Evolutionary conservation across 2,797 vertebrate species (phyloP).

Genomic region (Macrochelys suwanniensis): DNA sequence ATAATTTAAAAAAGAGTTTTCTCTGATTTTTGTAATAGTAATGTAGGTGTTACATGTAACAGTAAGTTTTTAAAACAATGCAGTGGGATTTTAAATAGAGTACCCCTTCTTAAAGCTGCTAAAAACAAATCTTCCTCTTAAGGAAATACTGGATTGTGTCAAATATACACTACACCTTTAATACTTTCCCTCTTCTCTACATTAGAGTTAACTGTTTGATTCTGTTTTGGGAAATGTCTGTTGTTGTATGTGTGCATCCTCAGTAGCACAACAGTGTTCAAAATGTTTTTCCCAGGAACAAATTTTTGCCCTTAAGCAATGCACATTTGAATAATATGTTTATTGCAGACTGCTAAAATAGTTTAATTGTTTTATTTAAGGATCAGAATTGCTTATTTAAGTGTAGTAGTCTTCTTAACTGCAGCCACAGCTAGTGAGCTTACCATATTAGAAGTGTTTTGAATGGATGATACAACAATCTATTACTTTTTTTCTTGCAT

Average conservation of each 20-base stretch:
- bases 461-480: conserved; percentile 43
- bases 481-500: conserved; percentile 37
- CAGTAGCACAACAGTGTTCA: fast-evolving
- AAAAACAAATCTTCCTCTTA: not conserved
- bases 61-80: not conserved
- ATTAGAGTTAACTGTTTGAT: not conserved
- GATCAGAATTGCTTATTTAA: not conserved
- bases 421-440: not conserved
- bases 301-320: not conserved
- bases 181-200: not conserved
- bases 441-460: not conserved
- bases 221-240: not conserved
- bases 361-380: not conserved
- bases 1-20: not conserved
- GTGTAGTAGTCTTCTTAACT: not conserved
- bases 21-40: not conserved
- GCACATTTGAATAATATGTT: not conserved
- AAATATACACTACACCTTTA: not conserved
- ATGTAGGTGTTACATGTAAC: not conserved
- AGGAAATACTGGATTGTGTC: not conserved
- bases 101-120: not conserved
- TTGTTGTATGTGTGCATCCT: not conserved
- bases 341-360: not conserved
- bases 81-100: fast-evolving
- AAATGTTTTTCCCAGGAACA: fast-evolving